Evolutionary conservation across 2,888 invertebrate species (phyloP).

Genomic region (Tipula vernalis): DNA sequence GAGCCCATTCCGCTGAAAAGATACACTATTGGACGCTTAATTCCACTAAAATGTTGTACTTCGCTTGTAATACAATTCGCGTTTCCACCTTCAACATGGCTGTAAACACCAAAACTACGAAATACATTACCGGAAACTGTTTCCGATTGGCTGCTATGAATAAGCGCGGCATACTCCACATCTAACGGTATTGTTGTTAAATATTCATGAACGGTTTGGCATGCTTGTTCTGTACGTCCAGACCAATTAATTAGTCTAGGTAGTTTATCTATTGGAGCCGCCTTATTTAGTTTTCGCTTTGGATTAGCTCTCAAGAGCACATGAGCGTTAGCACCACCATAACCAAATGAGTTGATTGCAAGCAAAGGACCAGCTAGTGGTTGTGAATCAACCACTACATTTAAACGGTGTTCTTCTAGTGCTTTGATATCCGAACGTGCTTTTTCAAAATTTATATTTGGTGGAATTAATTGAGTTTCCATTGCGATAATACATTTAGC

Average conservation of each 20-base stretch:
- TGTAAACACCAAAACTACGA: constrained; percentile 55
- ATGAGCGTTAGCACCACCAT: constrained; percentile 75
- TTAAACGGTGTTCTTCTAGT: constrained; percentile 46
- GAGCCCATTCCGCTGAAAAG: constrained; percentile 88
- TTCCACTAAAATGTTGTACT: constrained; percentile 47
- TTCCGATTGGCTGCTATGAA: constrained; percentile 46
- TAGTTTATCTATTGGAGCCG: constrained; percentile 48
- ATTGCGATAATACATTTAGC: constrained; percentile 73
- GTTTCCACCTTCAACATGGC: constrained; percentile 20
- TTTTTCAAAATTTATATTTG: constrained; percentile 66
- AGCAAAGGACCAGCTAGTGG: constrained; percentile 62
- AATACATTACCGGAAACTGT: constrained; percentile 54
- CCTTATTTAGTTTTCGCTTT: constrained; percentile 38
- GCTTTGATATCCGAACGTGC: constrained; percentile 49
- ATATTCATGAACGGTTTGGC: constrained; percentile 50
- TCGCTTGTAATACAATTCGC: constrained; percentile 40
- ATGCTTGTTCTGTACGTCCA: constrained; percentile 68
- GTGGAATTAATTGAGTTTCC: constrained; percentile 66
- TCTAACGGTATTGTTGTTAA: constrained; percentile 48
- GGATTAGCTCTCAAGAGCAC: constrained; percentile 24
- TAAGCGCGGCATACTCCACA: constrained; percentile 45
- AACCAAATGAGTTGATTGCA: constrained; percentile 86
- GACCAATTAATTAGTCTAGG: constrained; percentile 63
- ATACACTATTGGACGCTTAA: constrained; percentile 66
- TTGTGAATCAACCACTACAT: constrained; percentile 60